phyloP scores from a whole-genome alignment of 2,797 vertebrate genomes.

The Buceros bicornis region DNA sequence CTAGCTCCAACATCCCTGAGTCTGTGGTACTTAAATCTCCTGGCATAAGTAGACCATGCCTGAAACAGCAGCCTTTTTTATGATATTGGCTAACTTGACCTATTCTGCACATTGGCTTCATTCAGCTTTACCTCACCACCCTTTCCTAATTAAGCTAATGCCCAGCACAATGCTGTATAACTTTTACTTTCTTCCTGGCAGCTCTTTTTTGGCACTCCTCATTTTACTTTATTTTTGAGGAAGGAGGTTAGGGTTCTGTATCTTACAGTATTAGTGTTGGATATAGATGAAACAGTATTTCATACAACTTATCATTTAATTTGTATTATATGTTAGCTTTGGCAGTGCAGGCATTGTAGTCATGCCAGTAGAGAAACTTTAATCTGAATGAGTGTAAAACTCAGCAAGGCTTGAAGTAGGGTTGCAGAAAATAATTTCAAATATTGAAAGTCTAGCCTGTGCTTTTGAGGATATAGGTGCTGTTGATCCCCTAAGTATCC shows the following conservation, averaged over 20 bases:
- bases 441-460: neutral
- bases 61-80: neutral
- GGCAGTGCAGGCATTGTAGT: conserved; percentile 13
- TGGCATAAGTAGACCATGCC: neutral
- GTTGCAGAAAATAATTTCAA: conserved; percentile 30
- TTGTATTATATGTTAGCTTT: conserved; percentile 58
- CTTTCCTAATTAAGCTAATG: neutral
- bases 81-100: neutral
- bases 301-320: conserved; percentile 48
- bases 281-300: conserved; percentile 47
- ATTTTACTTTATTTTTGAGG: conserved; percentile 21
- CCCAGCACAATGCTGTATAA: neutral
- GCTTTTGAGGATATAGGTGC: neutral
- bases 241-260: conserved; percentile 5
- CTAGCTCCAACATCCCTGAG: neutral
- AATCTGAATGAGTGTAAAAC: conserved; percentile 1
- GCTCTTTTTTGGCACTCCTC: neutral
- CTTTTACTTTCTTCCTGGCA: conserved; percentile 6
- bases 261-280: conserved; percentile 43
- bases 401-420: neutral
- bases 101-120: neutral
- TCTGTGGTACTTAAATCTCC: neutral
- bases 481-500: neutral
- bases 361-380: conserved; percentile 39
- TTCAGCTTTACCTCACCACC: neutral